Conservation (phyloP, 1,140 invertebrate species). For the Ceratina japonica region DNA sequence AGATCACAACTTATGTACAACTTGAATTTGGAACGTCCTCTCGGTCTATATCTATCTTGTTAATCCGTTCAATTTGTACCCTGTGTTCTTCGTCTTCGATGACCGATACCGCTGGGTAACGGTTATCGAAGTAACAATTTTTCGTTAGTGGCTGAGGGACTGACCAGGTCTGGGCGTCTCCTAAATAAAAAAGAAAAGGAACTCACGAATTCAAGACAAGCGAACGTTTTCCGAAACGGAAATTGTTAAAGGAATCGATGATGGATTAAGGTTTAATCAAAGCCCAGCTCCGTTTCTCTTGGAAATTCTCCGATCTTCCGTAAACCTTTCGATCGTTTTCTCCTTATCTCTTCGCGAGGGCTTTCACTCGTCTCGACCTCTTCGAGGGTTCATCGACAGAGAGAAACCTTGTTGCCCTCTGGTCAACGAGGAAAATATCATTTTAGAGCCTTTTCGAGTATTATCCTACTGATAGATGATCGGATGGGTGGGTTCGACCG, state of each 20-base stretch:
- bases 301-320: no score
- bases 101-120: no score
- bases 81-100: slow-evolving; percentile 14
- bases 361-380: not conserved
- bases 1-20: not conserved
- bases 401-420: not conserved
- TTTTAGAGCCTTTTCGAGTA: slow-evolving; percentile 59
- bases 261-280: not conserved
- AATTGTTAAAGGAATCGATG: not conserved
- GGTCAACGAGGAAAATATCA: slow-evolving; percentile 22
- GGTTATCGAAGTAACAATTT: slow-evolving; percentile 2
- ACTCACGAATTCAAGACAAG: not conserved
- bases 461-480: slow-evolving; percentile 77
- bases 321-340: not conserved
- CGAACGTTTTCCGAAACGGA: not conserved
- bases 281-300: not conserved
- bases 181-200: not conserved
- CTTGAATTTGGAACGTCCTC: no score
- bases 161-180: not conserved
- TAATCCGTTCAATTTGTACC: slow-evolving; percentile 28
- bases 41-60: no score
- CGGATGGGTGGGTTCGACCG: slow-evolving; percentile 74
- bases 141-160: not conserved
- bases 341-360: not conserved
- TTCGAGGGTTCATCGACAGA: slow-evolving; percentile 4